Evolutionary conservation across 2,113 vertebrate species (phyloP).

Genomic region (Pimephales promelas): DNA sequence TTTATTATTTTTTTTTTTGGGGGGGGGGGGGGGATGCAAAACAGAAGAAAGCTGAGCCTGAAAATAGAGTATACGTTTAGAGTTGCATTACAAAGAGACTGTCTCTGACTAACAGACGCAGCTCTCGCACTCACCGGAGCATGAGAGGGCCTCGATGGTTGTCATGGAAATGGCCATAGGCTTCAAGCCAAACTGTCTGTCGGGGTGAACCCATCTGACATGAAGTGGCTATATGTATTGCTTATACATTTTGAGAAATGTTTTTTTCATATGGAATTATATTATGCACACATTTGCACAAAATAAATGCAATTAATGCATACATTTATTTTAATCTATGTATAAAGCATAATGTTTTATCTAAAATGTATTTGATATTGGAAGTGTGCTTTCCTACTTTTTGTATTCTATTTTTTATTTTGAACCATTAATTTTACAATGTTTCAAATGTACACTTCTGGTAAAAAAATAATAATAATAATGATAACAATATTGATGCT

Average conservation of each 20-base stretch:
- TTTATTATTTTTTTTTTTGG: neutral
- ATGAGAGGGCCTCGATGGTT: constrained; percentile 41
- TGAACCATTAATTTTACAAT: neutral
- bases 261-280: neutral
- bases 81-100: neutral
- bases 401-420: neutral
- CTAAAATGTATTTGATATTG: neutral
- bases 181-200: constrained; percentile 22
- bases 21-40: neutral
- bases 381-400: neutral
- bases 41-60: neutral
- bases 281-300: neutral
- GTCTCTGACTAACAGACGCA: neutral
- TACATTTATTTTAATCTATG: neutral
- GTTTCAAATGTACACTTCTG: no score
- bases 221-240: neutral
- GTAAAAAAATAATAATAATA: no score
- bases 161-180: constrained; percentile 52
- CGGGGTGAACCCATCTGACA: neutral
- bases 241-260: neutral
- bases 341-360: no score
- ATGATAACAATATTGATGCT: no score
- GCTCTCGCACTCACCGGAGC: constrained; percentile 26
- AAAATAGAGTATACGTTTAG: neutral
- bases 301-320: neutral